Evolutionary conservation across 2,797 vertebrate species (phyloP).

Genomic region (Mormyrops boulengeri): DNA sequence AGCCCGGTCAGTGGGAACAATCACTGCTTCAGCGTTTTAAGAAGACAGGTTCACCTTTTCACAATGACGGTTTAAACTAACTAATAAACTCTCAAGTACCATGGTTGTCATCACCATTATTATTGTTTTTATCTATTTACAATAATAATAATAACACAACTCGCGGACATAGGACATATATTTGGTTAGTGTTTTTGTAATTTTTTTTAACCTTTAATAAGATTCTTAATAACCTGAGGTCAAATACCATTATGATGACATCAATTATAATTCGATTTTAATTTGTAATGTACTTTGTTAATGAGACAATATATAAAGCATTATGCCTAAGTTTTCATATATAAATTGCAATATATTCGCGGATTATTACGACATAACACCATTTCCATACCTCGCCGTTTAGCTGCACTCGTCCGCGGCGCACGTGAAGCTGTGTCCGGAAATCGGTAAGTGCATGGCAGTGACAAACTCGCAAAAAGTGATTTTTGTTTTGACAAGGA

Average conservation of each 20-base stretch:
- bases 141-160: not conserved
- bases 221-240: not conserved
- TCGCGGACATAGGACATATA: not conserved
- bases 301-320: not conserved
- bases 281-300: not conserved
- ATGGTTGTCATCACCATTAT: not conserved
- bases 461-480: not conserved
- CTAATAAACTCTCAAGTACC: not conserved
- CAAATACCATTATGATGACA: not conserved
- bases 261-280: not conserved
- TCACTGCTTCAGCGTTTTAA: not conserved
- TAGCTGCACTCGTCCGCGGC: not conserved
- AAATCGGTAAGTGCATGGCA: not conserved
- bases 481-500: not conserved
- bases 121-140: not conserved
- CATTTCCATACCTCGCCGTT: not conserved
- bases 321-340: not conserved
- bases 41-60: not conserved
- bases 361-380: not conserved
- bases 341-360: not conserved
- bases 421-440: not conserved
- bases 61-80: not conserved
- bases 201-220: not conserved
- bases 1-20: not conserved
- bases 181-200: not conserved